These are phyloP conservation scores for Pristiophorus japonicus DNA, from an alignment of 2,113 vertebrate species.

Conservation along the genomic window DNA sequence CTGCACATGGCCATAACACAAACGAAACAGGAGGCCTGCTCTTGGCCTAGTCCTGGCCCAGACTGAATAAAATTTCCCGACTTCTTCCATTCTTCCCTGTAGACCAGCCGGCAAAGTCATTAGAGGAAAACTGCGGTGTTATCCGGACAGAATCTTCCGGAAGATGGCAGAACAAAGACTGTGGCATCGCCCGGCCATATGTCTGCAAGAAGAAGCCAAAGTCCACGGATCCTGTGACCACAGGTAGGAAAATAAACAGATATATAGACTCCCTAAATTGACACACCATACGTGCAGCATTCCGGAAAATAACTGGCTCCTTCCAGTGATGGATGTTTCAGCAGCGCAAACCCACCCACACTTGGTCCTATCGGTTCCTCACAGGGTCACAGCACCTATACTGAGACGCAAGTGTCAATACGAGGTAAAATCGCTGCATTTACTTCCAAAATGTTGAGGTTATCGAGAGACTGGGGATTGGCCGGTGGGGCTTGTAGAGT, in stretches of 20 bases:
- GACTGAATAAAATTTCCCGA: background rate
- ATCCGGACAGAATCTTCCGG: conserved; percentile 83
- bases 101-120: conserved; percentile 83
- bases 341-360: background rate
- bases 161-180: conserved; percentile 87
- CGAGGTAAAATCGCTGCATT: background rate
- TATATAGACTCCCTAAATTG: background rate
- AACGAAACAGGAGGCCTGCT: background rate
- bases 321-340: background rate
- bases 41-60: background rate
- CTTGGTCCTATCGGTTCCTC: background rate
- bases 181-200: conserved; percentile 79
- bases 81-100: background rate
- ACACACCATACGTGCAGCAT: background rate
- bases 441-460: background rate
- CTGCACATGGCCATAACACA: background rate
- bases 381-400: background rate
- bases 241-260: conserved; percentile 50
- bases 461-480: background rate
- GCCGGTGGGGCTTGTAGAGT: background rate
- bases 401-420: background rate
- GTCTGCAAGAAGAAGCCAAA: conserved; percentile 93
- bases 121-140: conserved; percentile 85
- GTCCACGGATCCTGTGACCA: conserved; percentile 59
- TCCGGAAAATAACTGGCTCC: background rate